phyloP scores from a whole-genome alignment of 2,888 invertebrate species.

The Gymnocheta viridis region DNA sequence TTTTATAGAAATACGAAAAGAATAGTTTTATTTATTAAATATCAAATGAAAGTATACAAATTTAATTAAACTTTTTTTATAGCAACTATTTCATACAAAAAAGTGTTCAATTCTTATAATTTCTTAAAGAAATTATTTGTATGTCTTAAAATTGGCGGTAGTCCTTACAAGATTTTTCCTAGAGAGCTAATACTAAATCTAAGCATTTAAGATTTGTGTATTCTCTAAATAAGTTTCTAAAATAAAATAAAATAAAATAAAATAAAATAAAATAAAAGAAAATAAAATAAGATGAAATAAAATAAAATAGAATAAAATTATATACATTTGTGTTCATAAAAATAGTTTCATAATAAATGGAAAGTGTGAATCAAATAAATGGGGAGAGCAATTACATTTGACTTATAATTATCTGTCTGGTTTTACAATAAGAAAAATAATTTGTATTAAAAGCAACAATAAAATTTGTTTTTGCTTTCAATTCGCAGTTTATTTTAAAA shows the following conservation, averaged over 20 bases:
- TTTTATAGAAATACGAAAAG: neutral
- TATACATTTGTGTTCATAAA: constrained; percentile 47
- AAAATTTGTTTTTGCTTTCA: constrained; percentile 13
- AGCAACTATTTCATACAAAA: constrained; percentile 30
- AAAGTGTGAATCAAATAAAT: neutral
- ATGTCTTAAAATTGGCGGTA: neutral
- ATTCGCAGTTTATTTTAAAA: too few relatives aligned
- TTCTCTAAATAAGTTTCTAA: constrained; percentile 13
- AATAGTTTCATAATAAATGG: constrained; percentile 54
- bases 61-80: neutral
- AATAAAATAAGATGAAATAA: too few relatives aligned
- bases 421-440: too few relatives aligned
- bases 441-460: too few relatives aligned
- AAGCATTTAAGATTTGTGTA: constrained; percentile 14
- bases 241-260: too few relatives aligned
- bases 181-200: constrained; percentile 35
- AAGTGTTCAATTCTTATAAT: constrained; percentile 39
- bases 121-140: constrained; percentile 65
- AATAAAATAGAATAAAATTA: constrained; percentile 46
- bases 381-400: neutral
- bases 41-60: neutral
- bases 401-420: neutral
- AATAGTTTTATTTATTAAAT: neutral
- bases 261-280: too few relatives aligned
- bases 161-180: neutral